Percentiles rank a stretch among this genome's conserved stretches.
Evolutionary conservation across 2,797 vertebrate genomes (phyloP).

Genomic region (Tarsius wallacei): DNA sequence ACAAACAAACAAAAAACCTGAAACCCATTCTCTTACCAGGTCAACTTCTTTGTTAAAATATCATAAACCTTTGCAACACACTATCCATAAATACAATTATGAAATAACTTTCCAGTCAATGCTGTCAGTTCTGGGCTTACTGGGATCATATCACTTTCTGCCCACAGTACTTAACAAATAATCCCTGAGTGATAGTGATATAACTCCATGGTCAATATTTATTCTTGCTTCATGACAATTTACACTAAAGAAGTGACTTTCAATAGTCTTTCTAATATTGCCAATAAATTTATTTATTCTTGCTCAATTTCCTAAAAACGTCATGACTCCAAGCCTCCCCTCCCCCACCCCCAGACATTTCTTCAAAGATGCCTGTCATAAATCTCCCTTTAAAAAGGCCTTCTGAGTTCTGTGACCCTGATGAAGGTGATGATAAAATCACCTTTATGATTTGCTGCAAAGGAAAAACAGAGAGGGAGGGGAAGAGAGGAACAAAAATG

Average conservation of each 20-base stretch:
- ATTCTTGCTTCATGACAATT: slow-evolving; percentile 53
- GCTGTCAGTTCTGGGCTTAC: background rate
- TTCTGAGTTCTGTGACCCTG: slow-evolving; percentile 52
- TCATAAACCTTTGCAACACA: background rate
- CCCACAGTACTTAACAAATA: background rate
- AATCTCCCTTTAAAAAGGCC: slow-evolving; percentile 38
- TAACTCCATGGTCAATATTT: slow-evolving; percentile 35
- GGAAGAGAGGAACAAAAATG: background rate
- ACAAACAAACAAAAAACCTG: background rate
- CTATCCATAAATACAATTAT: slow-evolving; percentile 42
- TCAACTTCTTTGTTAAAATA: slow-evolving; percentile 45
- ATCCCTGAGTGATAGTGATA: background rate
- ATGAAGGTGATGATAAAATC: slow-evolving; percentile 46
- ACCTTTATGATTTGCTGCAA: slow-evolving; percentile 55
- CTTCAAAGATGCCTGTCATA: slow-evolving; percentile 70
- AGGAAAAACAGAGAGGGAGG: slow-evolving; percentile 52
- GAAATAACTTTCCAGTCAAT: slow-evolving; percentile 44
- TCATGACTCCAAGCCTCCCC: slow-evolving; percentile 21
- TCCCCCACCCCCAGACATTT: background rate
- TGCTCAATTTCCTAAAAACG: slow-evolving; percentile 53
- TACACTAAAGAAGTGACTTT: slow-evolving; percentile 17
- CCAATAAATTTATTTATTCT: slow-evolving; percentile 49
- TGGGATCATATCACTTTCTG: background rate
- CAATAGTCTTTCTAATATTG: slow-evolving; percentile 7
- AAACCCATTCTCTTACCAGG: slow-evolving; percentile 34